Evolutionary conservation across 2,888 invertebrate genomes (phyloP).

Genomic region (Pimpla rufipes): DNA sequence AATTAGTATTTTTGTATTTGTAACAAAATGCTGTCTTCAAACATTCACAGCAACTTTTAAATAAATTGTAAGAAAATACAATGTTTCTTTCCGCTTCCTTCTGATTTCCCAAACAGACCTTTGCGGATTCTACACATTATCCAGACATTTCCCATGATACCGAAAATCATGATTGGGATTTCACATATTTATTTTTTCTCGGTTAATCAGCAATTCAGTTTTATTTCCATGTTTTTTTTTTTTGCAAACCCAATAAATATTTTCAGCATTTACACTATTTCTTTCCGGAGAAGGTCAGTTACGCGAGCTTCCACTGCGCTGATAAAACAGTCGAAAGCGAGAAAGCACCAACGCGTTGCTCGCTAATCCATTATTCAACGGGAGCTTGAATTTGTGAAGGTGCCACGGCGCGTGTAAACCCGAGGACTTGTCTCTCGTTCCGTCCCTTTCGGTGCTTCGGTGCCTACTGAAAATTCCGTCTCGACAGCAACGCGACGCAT

Average conservation of each 20-base stretch:
- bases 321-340: not conserved
- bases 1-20: too few species aligned
- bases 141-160: too few species aligned
- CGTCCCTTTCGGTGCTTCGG: slow-evolving; percentile 9
- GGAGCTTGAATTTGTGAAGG: slow-evolving; percentile 56
- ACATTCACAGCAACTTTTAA: too few species aligned
- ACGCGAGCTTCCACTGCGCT: slow-evolving; percentile 2
- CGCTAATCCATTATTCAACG: slow-evolving; percentile 59
- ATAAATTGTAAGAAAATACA: not conserved
- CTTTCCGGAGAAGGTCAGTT: not conserved
- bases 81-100: too few species aligned
- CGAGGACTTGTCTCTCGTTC: slow-evolving; percentile 23
- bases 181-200: too few species aligned
- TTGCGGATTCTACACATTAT: too few species aligned
- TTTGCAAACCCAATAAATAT: not conserved
- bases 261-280: not conserved
- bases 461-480: slow-evolving; percentile 12
- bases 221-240: not conserved
- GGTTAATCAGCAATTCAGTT: not conserved
- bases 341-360: not conserved
- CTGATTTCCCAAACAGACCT: too few species aligned
- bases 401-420: slow-evolving; percentile 39
- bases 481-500: not conserved
- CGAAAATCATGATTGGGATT: too few species aligned
- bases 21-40: too few species aligned